These are phyloP conservation scores for Nomada fabriciana DNA, from an alignment of 2,888 invertebrate genomes.

Conservation along the genomic window DNA sequence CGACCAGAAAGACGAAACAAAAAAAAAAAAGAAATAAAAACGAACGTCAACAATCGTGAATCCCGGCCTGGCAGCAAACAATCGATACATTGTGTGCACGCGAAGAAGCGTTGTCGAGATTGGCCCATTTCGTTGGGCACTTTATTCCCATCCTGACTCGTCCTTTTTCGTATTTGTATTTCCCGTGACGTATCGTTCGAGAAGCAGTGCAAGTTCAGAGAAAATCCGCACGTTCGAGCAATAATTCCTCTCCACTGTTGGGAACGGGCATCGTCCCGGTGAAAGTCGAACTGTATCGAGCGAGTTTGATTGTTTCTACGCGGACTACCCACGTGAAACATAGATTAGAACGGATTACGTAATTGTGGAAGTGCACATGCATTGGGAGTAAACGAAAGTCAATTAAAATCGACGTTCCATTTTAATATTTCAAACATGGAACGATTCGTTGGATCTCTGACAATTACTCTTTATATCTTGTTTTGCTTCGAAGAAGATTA, in stretches of 20 bases:
- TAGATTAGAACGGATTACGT: not conserved
- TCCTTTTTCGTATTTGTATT: constrained; percentile 61
- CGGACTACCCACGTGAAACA: not conserved
- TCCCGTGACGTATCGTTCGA: constrained; percentile 40
- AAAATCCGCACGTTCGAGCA: constrained; percentile 44
- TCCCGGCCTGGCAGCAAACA: constrained; percentile 29
- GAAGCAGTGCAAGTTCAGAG: constrained; percentile 26
- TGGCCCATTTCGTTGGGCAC: constrained; percentile 41
- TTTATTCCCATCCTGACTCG: constrained; percentile 59
- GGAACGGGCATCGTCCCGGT: not conserved
- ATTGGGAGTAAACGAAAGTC: too few relatives aligned
- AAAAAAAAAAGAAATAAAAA: constrained; percentile 32
- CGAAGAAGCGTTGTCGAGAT: constrained; percentile 43
- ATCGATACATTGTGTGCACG: constrained; percentile 58
- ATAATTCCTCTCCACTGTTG: constrained; percentile 51
- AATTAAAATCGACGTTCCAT: too few relatives aligned
- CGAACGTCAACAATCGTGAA: constrained; percentile 22
- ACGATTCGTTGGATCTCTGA: too few relatives aligned
- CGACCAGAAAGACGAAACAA: not conserved
- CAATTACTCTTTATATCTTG: too few relatives aligned
- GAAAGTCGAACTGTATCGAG: constrained; percentile 25
- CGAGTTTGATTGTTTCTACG: constrained; percentile 15
- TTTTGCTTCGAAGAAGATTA: too few relatives aligned
- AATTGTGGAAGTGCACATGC: not conserved
- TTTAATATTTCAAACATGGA: too few relatives aligned